phyloP scores from a whole-genome alignment of 2,888 invertebrate genomes.

The Chydorus sphaericus region DNA sequence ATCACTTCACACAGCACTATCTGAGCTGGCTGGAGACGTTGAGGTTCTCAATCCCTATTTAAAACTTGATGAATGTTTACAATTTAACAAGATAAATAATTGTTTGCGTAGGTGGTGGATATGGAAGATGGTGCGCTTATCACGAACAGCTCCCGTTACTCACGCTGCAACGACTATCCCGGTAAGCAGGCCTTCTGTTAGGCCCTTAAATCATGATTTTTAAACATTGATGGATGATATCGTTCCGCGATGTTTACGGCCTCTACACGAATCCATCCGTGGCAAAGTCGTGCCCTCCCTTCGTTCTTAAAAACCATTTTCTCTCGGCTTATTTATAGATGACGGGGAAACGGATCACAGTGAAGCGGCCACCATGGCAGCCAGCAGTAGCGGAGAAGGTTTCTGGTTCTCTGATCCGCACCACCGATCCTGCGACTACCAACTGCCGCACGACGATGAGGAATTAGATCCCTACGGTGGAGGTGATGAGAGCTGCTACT shows the following conservation, averaged over 20 bases:
- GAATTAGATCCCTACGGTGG: neutral
- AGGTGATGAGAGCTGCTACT: neutral
- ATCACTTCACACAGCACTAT: conserved; percentile 8
- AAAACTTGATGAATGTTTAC: too few species aligned
- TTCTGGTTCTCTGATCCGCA: neutral
- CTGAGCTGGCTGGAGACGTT: conserved; percentile 9
- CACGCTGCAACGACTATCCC: conserved; percentile 2
- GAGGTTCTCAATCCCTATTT: too few species aligned
- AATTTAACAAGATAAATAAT: too few species aligned
- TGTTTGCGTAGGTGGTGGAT: too few species aligned
- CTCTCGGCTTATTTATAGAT: neutral
- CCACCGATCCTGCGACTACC: neutral
- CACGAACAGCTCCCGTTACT: conserved; percentile 1
- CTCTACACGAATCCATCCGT: too few species aligned
- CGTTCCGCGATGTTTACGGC: too few species aligned
- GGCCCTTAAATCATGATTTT: neutral
- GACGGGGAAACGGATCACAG: neutral
- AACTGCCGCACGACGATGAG: neutral
- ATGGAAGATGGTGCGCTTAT: conserved; percentile 12
- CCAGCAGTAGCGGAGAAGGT: neutral
- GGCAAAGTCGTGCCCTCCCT: too few species aligned
- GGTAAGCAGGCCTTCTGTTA: neutral
- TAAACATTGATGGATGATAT: neutral
- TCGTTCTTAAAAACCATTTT: neutral
- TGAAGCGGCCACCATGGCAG: neutral